phyloP scores from a whole-genome alignment of 1,140 invertebrate species.

The Hycleus phaleratus region DNA sequence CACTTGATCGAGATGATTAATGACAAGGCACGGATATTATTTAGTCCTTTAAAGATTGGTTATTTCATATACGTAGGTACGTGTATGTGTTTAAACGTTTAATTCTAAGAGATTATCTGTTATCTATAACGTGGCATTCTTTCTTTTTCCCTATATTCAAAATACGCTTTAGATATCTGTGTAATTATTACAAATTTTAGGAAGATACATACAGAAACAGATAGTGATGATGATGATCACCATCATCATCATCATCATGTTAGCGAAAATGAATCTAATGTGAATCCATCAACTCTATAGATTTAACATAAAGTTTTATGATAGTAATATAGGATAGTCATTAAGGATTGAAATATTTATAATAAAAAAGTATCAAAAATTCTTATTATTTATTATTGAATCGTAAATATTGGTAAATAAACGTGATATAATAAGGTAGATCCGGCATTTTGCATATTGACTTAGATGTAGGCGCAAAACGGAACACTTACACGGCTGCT shows the following conservation, averaged over 20 bases:
- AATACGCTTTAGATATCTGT: background rate
- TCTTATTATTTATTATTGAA: too few relatives aligned
- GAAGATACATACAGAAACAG: background rate
- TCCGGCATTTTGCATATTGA: conserved; percentile 16
- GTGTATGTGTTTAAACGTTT: too few relatives aligned
- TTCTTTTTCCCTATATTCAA: background rate
- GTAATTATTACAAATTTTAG: conserved; percentile 5
- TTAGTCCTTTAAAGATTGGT: conserved; percentile 17
- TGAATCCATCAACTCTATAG: too few relatives aligned
- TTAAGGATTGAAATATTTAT: too few relatives aligned
- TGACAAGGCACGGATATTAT: conserved; percentile 23
- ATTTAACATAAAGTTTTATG: too few relatives aligned
- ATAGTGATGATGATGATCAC: background rate
- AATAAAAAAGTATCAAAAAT: too few relatives aligned
- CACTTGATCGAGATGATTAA: conserved; percentile 26
- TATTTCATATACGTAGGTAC: conserved; percentile 7
- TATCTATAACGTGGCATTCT: background rate
- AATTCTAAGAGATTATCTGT: too few relatives aligned
- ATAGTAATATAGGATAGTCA: too few relatives aligned
- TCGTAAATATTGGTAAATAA: background rate
- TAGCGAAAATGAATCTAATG: too few relatives aligned
- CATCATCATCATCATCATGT: too few relatives aligned
- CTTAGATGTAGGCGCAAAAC: conserved; percentile 10
- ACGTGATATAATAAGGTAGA: conserved; percentile 14
- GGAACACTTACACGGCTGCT: conserved; percentile 12